Percentiles rank a stretch among this genome's conserved stretches.
phyloP scores from a whole-genome alignment of 2,888 invertebrate genomes.

The Odontocerum albicorne region DNA sequence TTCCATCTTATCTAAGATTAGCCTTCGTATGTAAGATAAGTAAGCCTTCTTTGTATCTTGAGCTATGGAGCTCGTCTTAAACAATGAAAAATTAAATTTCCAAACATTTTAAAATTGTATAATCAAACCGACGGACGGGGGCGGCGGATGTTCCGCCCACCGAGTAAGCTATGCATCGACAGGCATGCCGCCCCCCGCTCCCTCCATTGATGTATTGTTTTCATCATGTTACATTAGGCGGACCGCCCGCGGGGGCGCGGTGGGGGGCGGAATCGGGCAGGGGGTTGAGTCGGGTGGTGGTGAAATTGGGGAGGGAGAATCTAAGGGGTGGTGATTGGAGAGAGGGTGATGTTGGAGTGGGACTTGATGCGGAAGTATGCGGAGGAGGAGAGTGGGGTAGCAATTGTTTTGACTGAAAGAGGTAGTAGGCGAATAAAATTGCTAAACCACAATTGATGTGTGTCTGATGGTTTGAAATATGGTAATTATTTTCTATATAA shows the following conservation, averaged over 20 bases:
- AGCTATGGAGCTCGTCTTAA: too few species aligned
- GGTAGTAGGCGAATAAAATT: background rate
- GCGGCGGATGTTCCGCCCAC: too few species aligned
- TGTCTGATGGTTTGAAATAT: background rate
- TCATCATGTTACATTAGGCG: conserved; percentile 46
- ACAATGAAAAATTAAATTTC: too few species aligned
- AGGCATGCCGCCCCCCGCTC: conserved; percentile 32
- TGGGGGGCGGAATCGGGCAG: background rate
- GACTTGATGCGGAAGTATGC: background rate
- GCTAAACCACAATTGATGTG: conserved; percentile 15
- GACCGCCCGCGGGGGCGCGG: conserved; percentile 27
- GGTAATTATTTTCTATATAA: background rate
- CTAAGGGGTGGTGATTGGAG: background rate
- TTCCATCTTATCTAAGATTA: too few species aligned
- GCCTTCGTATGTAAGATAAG: too few species aligned
- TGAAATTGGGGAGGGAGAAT: background rate
- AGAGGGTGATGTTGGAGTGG: background rate
- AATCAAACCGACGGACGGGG: background rate
- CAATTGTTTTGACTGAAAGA: background rate
- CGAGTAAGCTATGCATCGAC: conserved; percentile 25
- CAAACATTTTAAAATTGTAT: background rate
- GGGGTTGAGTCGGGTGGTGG: background rate
- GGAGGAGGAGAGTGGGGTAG: background rate
- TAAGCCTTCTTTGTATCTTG: too few species aligned
- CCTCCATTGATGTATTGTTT: conserved; percentile 53